Percentiles rank a stretch among this genome's conserved stretches.
Evolutionary conservation across 1,140 invertebrate species (phyloP).

Genomic region (Latrodectus geometricus): DNA sequence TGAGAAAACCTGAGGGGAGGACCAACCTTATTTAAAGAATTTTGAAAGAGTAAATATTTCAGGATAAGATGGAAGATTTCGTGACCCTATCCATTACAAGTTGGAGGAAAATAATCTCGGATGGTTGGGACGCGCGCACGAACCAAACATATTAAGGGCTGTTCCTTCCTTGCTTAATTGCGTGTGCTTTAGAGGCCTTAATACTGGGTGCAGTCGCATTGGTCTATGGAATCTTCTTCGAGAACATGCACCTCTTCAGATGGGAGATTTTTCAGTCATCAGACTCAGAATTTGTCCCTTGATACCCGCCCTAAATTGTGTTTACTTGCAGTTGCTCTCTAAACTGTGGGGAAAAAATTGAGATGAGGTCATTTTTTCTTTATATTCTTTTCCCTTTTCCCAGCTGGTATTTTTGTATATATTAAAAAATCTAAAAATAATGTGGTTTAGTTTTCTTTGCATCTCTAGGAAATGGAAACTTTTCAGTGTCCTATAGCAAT

Average conservation of each 20-base stretch:
- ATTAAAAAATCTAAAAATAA: too few relatives aligned
- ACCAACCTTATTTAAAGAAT: conserved; percentile 28
- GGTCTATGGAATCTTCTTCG: neutral
- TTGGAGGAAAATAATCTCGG: conserved; percentile 39
- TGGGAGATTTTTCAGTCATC: neutral
- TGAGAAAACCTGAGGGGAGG: neutral
- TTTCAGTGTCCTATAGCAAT: too few relatives aligned
- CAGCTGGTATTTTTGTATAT: too few relatives aligned
- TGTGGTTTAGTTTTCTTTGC: too few relatives aligned
- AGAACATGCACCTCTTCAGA: neutral
- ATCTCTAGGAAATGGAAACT: too few relatives aligned
- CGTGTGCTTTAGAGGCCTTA: conserved; percentile 15
- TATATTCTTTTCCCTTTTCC: too few relatives aligned
- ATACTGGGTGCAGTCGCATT: conserved; percentile 2
- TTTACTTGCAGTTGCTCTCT: neutral
- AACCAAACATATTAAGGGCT: conserved; percentile 56
- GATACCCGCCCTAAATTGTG: neutral
- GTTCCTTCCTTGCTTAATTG: conserved; percentile 25
- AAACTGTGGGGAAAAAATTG: too few relatives aligned
- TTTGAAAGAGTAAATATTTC: conserved; percentile 13
- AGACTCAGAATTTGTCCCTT: neutral
- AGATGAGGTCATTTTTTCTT: too few relatives aligned
- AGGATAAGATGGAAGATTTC: conserved; percentile 30
- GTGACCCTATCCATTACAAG: conserved; percentile 57
- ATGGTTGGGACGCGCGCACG: conserved; percentile 27